Conservation (phyloP, 2,888 invertebrate genomes). For the Drosophila paramelanica region DNA sequence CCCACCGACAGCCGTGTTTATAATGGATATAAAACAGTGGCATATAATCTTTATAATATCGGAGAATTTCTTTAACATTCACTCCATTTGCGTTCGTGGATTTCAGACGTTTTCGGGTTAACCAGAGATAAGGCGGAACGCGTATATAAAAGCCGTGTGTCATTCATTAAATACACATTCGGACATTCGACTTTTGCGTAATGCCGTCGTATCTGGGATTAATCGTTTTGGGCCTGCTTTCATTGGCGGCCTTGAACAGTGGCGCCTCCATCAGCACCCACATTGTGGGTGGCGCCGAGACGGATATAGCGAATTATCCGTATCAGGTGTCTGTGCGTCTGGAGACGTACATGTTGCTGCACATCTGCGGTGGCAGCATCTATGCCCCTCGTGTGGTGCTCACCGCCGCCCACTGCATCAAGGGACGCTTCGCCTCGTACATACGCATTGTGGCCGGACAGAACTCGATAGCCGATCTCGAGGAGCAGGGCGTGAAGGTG, state of each 20-base stretch:
- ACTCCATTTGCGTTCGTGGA: constrained; percentile 62
- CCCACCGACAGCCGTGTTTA: constrained; percentile 73
- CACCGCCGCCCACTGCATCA: constrained; percentile 76
- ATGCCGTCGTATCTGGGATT: constrained; percentile 51
- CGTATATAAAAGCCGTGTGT: constrained; percentile 43
- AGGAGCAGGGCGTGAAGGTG: constrained; percentile 66
- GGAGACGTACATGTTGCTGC: constrained; percentile 68
- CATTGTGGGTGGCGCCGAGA: constrained; percentile 68
- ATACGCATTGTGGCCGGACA: constrained; percentile 75
- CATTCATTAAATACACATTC: constrained; percentile 12
- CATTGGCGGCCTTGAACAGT: constrained; percentile 30
- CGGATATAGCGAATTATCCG: constrained; percentile 62
- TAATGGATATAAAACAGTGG: constrained; percentile 74
- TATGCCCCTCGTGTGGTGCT: constrained; percentile 61
- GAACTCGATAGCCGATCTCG: constrained; percentile 66
- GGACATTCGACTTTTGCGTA: constrained; percentile 14
- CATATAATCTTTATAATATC: constrained; percentile 68
- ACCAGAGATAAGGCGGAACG: constrained; percentile 54
- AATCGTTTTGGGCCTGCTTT: constrained; percentile 31
- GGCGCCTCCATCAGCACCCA: constrained; percentile 47
- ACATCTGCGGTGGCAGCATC: constrained; percentile 77
- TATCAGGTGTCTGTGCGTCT: constrained; percentile 75
- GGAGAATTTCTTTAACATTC: constrained; percentile 60
- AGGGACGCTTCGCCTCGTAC: constrained; percentile 73
- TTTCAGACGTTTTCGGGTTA: constrained; percentile 41